These are phyloP conservation scores for Colinus virginianus DNA, from an alignment of 2,113 vertebrate genomes.

Conservation along the genomic window DNA sequence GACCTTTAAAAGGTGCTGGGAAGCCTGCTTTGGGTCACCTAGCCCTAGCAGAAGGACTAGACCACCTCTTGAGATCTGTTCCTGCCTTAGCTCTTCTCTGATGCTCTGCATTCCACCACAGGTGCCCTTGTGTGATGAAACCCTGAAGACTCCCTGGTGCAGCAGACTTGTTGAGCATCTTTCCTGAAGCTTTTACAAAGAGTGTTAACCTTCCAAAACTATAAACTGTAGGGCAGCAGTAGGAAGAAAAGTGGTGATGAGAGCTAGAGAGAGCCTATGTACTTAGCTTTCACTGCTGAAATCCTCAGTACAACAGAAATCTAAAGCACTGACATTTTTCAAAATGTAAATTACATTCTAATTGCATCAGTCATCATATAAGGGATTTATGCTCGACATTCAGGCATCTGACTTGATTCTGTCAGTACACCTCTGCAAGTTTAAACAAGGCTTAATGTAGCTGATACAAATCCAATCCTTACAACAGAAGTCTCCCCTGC, in stretches of 20 bases:
- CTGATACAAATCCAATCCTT: not conserved
- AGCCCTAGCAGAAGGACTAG: not conserved
- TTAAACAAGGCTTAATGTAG: not conserved
- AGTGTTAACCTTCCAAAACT: rapidly evolving
- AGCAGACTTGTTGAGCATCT: not conserved
- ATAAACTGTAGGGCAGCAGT: not conserved
- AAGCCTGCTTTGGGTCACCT: not conserved
- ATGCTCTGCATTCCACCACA: not conserved
- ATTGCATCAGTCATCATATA: not conserved
- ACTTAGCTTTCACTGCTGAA: not conserved
- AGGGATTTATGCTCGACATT: not conserved
- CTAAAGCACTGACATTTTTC: not conserved
- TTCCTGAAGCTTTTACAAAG: not conserved
- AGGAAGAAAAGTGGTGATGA: not conserved
- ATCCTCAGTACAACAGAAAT: not conserved
- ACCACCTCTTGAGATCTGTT: not conserved
- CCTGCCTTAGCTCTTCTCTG: not conserved
- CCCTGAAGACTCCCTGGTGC: not conserved
- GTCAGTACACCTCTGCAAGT: not conserved
- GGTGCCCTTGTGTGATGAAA: not conserved
- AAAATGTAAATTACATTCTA: not conserved
- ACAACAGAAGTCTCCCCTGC: not conserved
- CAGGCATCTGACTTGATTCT: not conserved
- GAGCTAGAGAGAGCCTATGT: not conserved
- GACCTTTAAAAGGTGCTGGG: not conserved